Percentiles rank a stretch among this genome's conserved stretches.
Evolutionary conservation across 1,140 invertebrate genomes (phyloP).

Genomic region (Plodia interpunctella): DNA sequence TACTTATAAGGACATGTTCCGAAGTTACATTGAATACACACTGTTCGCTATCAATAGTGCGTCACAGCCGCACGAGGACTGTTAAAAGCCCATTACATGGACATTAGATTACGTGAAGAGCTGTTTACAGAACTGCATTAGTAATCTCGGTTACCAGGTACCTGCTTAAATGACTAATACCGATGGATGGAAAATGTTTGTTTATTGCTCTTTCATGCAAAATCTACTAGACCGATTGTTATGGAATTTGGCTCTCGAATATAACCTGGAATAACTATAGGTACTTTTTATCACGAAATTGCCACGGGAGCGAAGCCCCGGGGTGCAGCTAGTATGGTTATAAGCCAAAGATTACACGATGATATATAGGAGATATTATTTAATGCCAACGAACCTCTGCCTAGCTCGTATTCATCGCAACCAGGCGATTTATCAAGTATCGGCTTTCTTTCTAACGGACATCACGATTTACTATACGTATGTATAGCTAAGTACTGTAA

Average conservation of each 20-base stretch:
- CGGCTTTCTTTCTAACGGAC: neutral
- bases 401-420: neutral
- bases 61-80: neutral
- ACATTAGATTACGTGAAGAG: conserved; percentile 3
- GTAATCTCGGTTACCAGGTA: too few relatives aligned
- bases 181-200: too few relatives aligned
- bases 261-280: too few relatives aligned
- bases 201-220: too few relatives aligned
- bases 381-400: neutral
- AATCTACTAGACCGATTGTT: too few relatives aligned
- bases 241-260: too few relatives aligned
- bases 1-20: too few relatives aligned
- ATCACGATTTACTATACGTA: neutral
- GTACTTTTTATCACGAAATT: too few relatives aligned
- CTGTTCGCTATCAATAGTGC: neutral
- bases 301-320: too few relatives aligned
- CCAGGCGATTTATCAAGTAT: neutral
- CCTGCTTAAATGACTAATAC: too few relatives aligned
- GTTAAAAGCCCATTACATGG: neutral
- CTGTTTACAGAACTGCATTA: neutral
- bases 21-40: too few relatives aligned
- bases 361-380: neutral
- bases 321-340: neutral
- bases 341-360: neutral
- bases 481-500: neutral